These are phyloP conservation scores for Drosophila peninsularis DNA, from an alignment of 2,888 invertebrate genomes.

Conservation along the genomic window DNA sequence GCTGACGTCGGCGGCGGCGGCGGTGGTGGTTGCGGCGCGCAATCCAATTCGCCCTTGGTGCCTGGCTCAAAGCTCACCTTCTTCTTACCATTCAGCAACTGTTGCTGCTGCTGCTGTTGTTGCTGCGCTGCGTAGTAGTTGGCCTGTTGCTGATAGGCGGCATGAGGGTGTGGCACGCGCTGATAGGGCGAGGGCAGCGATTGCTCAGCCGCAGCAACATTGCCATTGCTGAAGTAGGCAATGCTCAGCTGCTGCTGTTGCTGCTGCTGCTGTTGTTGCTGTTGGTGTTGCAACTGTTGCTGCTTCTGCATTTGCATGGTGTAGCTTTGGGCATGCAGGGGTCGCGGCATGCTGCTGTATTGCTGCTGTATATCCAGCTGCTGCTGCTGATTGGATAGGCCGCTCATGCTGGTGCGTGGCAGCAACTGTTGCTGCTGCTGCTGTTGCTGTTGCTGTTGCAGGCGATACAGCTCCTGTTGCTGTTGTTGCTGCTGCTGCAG, in stretches of 20 bases:
- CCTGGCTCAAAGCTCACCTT: slow-evolving; percentile 91
- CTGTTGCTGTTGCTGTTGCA: slow-evolving; percentile 75
- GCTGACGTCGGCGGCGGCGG: slow-evolving; percentile 57
- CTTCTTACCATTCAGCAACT: slow-evolving; percentile 85
- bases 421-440: slow-evolving; percentile 81
- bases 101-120: slow-evolving; percentile 82
- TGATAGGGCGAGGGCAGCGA: slow-evolving; percentile 86
- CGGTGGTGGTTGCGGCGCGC: slow-evolving; percentile 39
- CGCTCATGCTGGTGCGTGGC: slow-evolving; percentile 83
- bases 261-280: slow-evolving; percentile 73
- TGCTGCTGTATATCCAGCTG: slow-evolving; percentile 63
- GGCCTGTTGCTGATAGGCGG: slow-evolving; percentile 85
- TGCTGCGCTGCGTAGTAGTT: slow-evolving; percentile 60
- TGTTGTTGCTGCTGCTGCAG: slow-evolving; percentile 76
- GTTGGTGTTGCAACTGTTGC: slow-evolving; percentile 60
- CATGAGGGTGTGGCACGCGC: slow-evolving; percentile 87
- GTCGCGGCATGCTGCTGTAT: slow-evolving; percentile 70
- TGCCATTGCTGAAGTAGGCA: slow-evolving; percentile 80
- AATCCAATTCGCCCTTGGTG: slow-evolving; percentile 87
- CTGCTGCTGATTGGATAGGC: slow-evolving; percentile 79
- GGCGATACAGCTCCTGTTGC: slow-evolving; percentile 77
- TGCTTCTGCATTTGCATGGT: slow-evolving; percentile 75
- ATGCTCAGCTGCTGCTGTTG: slow-evolving; percentile 65
- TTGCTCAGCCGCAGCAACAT: slow-evolving; percentile 29
- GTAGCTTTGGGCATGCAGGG: slow-evolving; percentile 73